Conservation (phyloP, 2,797 vertebrate genomes). For the Dryobates pubescens region DNA sequence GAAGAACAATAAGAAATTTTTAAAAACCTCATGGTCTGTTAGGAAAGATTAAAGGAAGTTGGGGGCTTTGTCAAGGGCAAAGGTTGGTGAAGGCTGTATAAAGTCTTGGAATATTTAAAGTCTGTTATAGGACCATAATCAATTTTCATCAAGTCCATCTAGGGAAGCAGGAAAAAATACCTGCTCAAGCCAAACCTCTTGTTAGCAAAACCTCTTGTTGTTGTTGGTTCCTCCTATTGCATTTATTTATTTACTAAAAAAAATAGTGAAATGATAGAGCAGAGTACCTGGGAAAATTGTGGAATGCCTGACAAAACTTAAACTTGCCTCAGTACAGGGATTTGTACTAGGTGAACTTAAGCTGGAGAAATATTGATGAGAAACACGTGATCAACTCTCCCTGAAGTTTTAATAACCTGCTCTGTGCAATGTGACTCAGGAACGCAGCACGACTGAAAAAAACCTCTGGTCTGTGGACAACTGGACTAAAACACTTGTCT, state of each 20-base stretch:
- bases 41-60: slow-evolving; percentile 6
- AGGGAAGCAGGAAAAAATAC: not conserved
- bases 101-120: slow-evolving; percentile 14
- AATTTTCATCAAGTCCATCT: not conserved
- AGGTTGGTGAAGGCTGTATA: not conserved
- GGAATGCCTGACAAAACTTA: not conserved
- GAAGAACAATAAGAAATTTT: not conserved
- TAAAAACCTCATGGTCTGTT: not conserved
- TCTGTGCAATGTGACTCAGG: not conserved
- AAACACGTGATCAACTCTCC: not conserved
- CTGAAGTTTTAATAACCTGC: not conserved
- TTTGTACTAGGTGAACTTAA: not conserved
- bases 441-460: not conserved
- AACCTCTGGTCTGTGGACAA: not conserved
- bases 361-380: not conserved
- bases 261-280: not conserved
- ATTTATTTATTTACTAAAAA: not conserved
- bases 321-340: not conserved
- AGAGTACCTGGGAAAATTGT: not conserved
- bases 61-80: not conserved
- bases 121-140: not conserved
- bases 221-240: not conserved
- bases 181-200: not conserved
- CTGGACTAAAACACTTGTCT: not conserved
- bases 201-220: not conserved